Evolutionary conservation across 92 coral and sea anemone genomes (phyloP).

Genomic region (Phymanthus crucifer): DNA sequence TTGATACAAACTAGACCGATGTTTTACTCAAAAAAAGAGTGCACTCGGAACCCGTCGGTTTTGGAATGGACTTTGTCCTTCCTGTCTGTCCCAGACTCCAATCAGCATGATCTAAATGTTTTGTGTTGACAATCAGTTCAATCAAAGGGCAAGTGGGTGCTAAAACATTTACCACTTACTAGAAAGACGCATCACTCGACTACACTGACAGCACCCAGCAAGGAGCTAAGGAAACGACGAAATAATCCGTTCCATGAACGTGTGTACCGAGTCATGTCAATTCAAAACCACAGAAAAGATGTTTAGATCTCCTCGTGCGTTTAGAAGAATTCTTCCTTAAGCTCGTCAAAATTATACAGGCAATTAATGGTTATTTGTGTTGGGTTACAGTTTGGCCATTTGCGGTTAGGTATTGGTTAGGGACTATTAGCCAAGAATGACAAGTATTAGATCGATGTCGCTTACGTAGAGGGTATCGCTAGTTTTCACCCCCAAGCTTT

Average conservation of each 20-base stretch:
- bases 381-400: neutral
- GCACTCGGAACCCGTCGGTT: neutral
- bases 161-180: conserved; percentile 15
- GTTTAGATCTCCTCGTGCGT: neutral
- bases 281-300: neutral
- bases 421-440: neutral
- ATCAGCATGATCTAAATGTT: neutral
- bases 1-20: neutral
- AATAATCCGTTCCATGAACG: neutral
- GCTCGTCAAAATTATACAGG: neutral
- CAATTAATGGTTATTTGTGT: neutral
- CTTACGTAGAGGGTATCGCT: neutral
- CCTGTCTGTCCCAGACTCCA: neutral
- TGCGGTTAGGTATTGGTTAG: neutral
- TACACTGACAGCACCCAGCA: conserved; percentile 3
- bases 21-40: neutral
- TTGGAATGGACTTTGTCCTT: neutral
- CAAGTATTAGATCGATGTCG: neutral
- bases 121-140: neutral
- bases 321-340: neutral
- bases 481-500: neutral
- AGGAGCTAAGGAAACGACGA: neutral
- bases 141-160: conserved; percentile 25
- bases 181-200: neutral
- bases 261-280: neutral